Evolutionary conservation across 2,888 invertebrate species (phyloP), one percentile per base, ranked within the genome.

Genomic region (Caenorhabditis sinica): DNA sequence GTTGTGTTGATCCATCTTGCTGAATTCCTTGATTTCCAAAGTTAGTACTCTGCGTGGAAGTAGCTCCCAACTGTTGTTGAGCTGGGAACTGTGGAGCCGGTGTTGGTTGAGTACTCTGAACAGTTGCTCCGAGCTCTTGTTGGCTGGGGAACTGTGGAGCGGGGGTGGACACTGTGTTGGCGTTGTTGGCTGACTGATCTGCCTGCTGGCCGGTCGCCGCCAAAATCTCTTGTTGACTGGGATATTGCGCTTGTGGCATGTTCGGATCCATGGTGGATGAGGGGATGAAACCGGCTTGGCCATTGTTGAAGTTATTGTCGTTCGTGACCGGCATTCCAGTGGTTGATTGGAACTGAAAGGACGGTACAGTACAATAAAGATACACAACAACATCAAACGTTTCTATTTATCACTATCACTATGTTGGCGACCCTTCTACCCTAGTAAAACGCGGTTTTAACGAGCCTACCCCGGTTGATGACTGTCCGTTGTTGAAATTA

Each of bases 191-290:
- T 17, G 82, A 56, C 49, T 82, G 82, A 30, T 66, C 76, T 23
- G 75, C 49, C 17, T 76, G 53, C 28, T 82, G 82, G 11, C 76
- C 76, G 30, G 69, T 76, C 2, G 76, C 43, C 23, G 76, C 61
- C 33, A 83, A 20, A 56, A 83, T 68, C 25, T 83, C 74, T 71
- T 83, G 83, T 53, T 83, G 83, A 66, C 83, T 83, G 28, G 77
- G 83, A 79, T 74, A 79, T 56, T 79, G 77, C 28, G 76, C 61
- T 49, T 76, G 82, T 65, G 74, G 82, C 75, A 75, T 75, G 15
- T 75, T 82, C n/a, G 82, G 82, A 51, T 75, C 71, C 33, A 66
- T 28, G 4, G 74, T 74, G 56, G 80, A 72, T 15, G 72, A 61
- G n/a, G 40, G 45, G 15, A 23, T 33, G 36, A 79, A 72, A 72